These are phyloP conservation scores for Hybos culiciformis DNA, from an alignment of 2,888 invertebrate species.

Conservation along the genomic window DNA sequence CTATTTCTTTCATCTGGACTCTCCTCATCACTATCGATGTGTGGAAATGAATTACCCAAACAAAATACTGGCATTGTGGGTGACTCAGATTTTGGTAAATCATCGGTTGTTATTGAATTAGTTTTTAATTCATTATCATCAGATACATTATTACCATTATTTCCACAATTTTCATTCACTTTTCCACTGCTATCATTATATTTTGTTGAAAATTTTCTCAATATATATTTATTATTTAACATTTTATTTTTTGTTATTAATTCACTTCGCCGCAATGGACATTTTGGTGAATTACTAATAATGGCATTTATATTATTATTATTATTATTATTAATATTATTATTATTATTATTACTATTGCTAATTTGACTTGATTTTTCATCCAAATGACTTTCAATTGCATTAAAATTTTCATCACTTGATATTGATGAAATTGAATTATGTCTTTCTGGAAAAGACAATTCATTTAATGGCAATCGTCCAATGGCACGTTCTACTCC, in stretches of 20 bases:
- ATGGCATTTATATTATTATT: constrained; percentile 22
- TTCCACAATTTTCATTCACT: constrained; percentile 16
- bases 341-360: constrained; percentile 9
- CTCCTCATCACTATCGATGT: constrained; percentile 60
- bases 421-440: constrained; percentile 18
- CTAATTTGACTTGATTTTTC: constrained; percentile 3
- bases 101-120: constrained; percentile 9
- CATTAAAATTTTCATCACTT: no score
- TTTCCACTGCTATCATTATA: constrained; percentile 27
- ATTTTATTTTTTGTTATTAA: constrained; percentile 37
- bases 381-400: not conserved
- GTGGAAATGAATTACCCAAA: constrained; percentile 52
- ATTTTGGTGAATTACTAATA: constrained; percentile 34
- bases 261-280: constrained; percentile 34
- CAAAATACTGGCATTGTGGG: constrained; percentile 44
- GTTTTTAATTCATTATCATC: constrained; percentile 9
- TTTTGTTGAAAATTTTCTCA: constrained; percentile 32
- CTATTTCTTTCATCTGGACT: constrained; percentile 36
- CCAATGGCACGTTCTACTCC: constrained; percentile 56
- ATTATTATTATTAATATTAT: constrained; percentile 13
- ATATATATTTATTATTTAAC: constrained; percentile 33
- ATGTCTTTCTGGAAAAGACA: constrained; percentile 46
- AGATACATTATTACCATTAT: not conserved
- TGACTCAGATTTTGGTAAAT: constrained; percentile 19
- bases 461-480: constrained; percentile 49